Evolutionary conservation across 2,888 invertebrate genomes (phyloP), one percentile per base, ranked within the genome.

Genomic region (Drosophila algonquin): DNA sequence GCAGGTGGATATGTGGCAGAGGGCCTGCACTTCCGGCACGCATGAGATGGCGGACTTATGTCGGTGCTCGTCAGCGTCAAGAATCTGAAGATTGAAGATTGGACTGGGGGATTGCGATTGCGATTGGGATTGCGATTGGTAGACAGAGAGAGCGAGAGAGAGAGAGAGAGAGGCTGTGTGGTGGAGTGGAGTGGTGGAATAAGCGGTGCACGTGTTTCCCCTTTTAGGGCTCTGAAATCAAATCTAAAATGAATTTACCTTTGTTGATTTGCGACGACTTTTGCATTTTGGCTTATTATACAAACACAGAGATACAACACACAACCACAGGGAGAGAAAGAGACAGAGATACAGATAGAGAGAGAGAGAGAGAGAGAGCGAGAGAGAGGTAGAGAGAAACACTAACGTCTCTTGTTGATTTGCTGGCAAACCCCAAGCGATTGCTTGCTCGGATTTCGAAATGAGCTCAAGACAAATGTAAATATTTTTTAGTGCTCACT

Each of bases 201-300:
- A 81, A 81, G 81, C 58, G 82, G 54, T 81, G 82, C 83, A 83
- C 77, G 83, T 86, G 79, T 79, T 79, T 73, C 59, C 69, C 69
- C 69, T 81, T 82, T 75, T 59, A 63, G 64, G 46, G 61, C 63
- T 59, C 56, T 58, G 63, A 75, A 79, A 77, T 77, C 79, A 79
- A 83, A 86, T 81, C 73, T 74, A 74, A 83, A 83, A 86, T 83
- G 84, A 83, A 83, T 83, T 83, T 81, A 86, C 87, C 81, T 84
- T 73, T 70, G 80, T 76, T 73, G 80, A 79, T 82, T 80, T 79
- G 75, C 81, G 59, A 73, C 64, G 83, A 78, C 81, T 83, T 83
- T 83, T 70, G 81, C 75, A 79, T 82, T 85, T 82, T 74, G 79
- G 68, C 69, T 77, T 76, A 53, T 70, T 70, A 51, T 63, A 71